These are phyloP conservation scores for Octonoba sinensis DNA, from an alignment of 2,888 invertebrate species.

Conservation along the genomic window DNA sequence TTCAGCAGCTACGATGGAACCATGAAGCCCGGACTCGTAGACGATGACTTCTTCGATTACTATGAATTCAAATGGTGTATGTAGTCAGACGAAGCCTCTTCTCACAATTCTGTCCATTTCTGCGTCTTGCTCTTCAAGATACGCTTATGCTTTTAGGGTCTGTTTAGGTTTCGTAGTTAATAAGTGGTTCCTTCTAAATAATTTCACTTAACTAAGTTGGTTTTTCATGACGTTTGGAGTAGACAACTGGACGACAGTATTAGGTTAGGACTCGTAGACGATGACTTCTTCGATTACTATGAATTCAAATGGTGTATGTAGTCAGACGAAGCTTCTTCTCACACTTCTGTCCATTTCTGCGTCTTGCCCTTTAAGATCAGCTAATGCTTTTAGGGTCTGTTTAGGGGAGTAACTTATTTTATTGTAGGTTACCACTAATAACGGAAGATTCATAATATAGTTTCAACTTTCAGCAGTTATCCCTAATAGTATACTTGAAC, in stretches of 20 bases:
- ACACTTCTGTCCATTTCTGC: slow-evolving; percentile 2
- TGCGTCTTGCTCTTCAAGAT: slow-evolving; percentile 6
- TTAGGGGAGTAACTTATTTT: no score
- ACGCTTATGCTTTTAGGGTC: no score
- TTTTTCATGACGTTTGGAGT: no score
- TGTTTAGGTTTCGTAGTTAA: not conserved
- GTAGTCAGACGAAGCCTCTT: slow-evolving; percentile 27
- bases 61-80: slow-evolving; percentile 76
- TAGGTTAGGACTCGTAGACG: slow-evolving; percentile 88
- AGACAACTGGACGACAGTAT: no score
- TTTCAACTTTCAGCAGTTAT: no score
- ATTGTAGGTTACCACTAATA: not conserved
- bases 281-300: slow-evolving; percentile 92
- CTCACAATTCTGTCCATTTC: slow-evolving; percentile 1
- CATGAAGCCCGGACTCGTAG: slow-evolving; percentile 81
- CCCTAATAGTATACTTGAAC: no score
- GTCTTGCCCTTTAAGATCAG: slow-evolving; percentile 3
- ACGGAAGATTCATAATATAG: no score
- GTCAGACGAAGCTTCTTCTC: not conserved
- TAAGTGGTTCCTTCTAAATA: not conserved
- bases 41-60: slow-evolving; percentile 92
- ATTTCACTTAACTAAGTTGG: no score
- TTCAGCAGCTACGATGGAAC: slow-evolving; percentile 75
- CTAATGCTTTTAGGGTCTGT: no score
- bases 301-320: slow-evolving; percentile 73